Conservation (phyloP, 2,113 vertebrate genomes). For the Atlantisia rogersi region DNA sequence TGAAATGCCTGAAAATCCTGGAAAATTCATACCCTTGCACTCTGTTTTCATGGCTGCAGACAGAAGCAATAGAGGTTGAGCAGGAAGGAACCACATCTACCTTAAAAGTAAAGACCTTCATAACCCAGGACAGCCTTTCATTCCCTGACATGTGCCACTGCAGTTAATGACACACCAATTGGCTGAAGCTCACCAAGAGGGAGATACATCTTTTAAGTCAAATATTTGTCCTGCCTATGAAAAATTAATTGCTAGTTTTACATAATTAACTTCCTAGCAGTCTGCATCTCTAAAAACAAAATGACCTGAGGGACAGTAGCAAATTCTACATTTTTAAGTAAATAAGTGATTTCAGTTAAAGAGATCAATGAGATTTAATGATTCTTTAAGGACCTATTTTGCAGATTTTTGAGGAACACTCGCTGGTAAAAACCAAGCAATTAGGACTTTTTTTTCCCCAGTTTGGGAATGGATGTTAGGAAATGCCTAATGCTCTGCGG, state of each 20-base stretch:
- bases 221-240: constrained; percentile 26
- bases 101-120: not conserved
- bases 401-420: not conserved
- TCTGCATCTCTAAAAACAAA: not conserved
- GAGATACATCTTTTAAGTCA: not conserved
- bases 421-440: not conserved
- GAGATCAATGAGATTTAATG: constrained; percentile 41
- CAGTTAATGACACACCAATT: not conserved
- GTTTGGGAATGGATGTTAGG: not conserved
- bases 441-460: not conserved
- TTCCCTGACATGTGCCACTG: not conserved
- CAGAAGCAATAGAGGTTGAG: not conserved
- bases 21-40: too few relatives aligned
- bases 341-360: constrained; percentile 45
- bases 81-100: rapidly evolving
- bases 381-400: constrained; percentile 14
- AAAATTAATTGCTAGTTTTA: constrained; percentile 55
- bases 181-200: not conserved
- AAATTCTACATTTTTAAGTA: not conserved
- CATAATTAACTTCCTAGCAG: constrained; percentile 41
- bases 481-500: not conserved
- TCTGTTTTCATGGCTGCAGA: not conserved
- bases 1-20: not conserved
- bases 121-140: not conserved
- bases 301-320: constrained; percentile 47